Evolutionary conservation across 2,888 invertebrate species (phyloP).

Genomic region (Drosophila lutescens): DNA sequence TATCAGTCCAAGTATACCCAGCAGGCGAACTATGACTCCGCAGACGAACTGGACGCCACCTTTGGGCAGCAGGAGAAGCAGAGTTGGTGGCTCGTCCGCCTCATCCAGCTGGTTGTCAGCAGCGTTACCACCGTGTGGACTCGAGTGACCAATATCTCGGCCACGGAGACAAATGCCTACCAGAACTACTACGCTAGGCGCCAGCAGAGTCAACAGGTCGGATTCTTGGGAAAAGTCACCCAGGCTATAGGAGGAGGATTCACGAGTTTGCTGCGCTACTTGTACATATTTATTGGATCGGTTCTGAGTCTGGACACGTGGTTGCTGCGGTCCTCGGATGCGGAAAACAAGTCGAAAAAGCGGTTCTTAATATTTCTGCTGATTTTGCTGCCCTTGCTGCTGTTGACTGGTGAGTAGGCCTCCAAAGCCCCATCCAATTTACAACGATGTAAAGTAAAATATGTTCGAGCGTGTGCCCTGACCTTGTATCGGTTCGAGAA

Average conservation of each 20-base stretch:
- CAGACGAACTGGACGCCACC: constrained; percentile 82
- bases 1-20: constrained; percentile 73
- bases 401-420: constrained; percentile 86
- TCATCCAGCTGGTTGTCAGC: constrained; percentile 73
- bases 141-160: constrained; percentile 50
- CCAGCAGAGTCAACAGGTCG: constrained; percentile 60
- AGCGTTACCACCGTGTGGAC: constrained; percentile 71
- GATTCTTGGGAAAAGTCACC: constrained; percentile 67
- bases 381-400: constrained; percentile 85
- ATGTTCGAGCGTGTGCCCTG: constrained; percentile 41
- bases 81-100: constrained; percentile 75
- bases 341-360: constrained; percentile 79
- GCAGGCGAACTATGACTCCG: constrained; percentile 81
- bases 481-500: constrained; percentile 51
- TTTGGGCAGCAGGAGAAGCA: constrained; percentile 63
- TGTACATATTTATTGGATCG: constrained; percentile 82
- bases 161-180: constrained; percentile 53
- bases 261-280: constrained; percentile 65
- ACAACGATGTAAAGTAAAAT: constrained; percentile 43
- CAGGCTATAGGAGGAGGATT: constrained; percentile 67
- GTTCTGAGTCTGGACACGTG: constrained; percentile 82
- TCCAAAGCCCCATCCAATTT: not conserved
- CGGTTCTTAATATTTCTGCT: constrained; percentile 83
- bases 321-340: constrained; percentile 75
- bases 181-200: constrained; percentile 67